Conservation (phyloP, 2,888 invertebrate species). For the Idaea aversata region DNA sequence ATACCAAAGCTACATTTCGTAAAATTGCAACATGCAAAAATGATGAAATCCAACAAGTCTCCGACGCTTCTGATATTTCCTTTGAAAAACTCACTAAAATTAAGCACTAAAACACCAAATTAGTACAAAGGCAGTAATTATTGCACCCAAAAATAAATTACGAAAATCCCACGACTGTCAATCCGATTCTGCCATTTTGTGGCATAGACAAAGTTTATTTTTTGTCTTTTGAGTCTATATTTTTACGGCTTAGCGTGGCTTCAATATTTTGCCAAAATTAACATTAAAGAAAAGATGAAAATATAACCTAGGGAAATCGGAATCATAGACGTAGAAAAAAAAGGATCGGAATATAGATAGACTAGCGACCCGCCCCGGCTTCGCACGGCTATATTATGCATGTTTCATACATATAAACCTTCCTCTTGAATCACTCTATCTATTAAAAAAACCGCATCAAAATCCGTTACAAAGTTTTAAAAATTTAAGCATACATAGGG, state of each 20-base stretch:
- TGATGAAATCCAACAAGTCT: constrained; percentile 29
- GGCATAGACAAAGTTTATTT: constrained; percentile 49
- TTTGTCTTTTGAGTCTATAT: constrained; percentile 19
- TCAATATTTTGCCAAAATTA: background rate
- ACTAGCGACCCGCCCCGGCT: too few species aligned
- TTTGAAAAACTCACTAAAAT: constrained; percentile 31
- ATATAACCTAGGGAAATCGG: too few species aligned
- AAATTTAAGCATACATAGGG: too few species aligned
- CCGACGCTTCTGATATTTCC: constrained; percentile 19
- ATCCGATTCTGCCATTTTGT: constrained; percentile 74
- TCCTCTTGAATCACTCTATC: too few species aligned
- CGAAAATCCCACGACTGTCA: constrained; percentile 75
- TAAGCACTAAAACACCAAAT: constrained; percentile 39
- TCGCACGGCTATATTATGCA: too few species aligned
- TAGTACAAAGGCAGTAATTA: constrained; percentile 55
- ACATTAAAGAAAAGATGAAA: too few species aligned
- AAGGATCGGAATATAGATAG: too few species aligned
- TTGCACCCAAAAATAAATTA: constrained; percentile 72
- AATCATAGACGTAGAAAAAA: too few species aligned
- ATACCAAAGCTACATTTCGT: constrained; percentile 68
- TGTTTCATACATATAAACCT: too few species aligned
- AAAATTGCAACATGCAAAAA: constrained; percentile 55
- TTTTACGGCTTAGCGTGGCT: constrained; percentile 11
- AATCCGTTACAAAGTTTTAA: too few species aligned
- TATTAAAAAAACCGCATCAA: too few species aligned